These are phyloP conservation scores for Halesus radiatus DNA, from an alignment of 1,140 invertebrate genomes.

Conservation along the genomic window DNA sequence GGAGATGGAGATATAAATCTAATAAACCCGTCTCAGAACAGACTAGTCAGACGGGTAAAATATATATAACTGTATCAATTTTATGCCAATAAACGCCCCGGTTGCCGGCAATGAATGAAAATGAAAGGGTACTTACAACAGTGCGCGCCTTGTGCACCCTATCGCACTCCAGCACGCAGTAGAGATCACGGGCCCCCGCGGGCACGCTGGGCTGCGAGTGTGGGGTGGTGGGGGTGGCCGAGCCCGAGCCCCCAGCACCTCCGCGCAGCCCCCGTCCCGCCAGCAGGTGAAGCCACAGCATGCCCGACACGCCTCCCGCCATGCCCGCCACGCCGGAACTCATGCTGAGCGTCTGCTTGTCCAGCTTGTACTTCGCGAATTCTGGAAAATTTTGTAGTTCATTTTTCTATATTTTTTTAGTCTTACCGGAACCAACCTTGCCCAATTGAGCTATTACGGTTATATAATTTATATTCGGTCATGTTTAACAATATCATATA, in stretches of 20 bases:
- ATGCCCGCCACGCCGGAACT: slow-evolving; percentile 66
- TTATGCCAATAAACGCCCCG: too few relatives aligned
- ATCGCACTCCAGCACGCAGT: slow-evolving; percentile 97
- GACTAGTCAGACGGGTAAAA: too few relatives aligned
- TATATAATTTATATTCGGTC: too few relatives aligned
- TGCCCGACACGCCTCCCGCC: slow-evolving; percentile 83
- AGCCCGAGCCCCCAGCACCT: slow-evolving; percentile 77
- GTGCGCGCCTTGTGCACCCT: slow-evolving; percentile 97
- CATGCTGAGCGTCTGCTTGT: slow-evolving; percentile 76
- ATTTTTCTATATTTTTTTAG: too few relatives aligned
- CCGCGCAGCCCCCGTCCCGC: slow-evolving; percentile 90
- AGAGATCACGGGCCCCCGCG: slow-evolving; percentile 84
- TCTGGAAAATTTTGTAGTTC: slow-evolving; percentile 69
- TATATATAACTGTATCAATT: too few relatives aligned
- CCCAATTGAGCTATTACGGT: too few relatives aligned
- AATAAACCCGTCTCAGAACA: too few relatives aligned
- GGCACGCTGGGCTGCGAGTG: slow-evolving; percentile 64
- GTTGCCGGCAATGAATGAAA: too few relatives aligned
- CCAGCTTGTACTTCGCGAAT: slow-evolving; percentile 93
- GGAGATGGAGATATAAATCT: too few relatives aligned
- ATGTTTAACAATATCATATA: too few relatives aligned
- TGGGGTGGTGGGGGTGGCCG: slow-evolving; percentile 73
- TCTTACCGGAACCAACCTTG: too few relatives aligned
- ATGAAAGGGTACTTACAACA: slow-evolving; percentile 73
- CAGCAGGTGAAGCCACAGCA: slow-evolving; percentile 91